A percentile compares a stretch with the other conserved stretches of the same genome.
These are phyloP conservation scores for Diarsia dahlii DNA, from an alignment of 2,888 invertebrate genomes.

Conservation along the genomic window DNA sequence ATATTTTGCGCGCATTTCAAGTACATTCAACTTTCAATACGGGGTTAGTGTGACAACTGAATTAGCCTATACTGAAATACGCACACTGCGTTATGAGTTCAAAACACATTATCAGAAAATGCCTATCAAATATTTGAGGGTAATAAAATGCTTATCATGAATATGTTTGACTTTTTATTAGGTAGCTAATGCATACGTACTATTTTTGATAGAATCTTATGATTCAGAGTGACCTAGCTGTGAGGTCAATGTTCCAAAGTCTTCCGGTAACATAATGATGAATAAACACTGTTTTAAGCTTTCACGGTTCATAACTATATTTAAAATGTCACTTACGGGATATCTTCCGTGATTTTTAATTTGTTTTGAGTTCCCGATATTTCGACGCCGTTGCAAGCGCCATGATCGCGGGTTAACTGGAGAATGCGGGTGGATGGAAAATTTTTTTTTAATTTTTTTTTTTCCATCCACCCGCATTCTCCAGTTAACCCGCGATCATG, in stretches of 20 bases:
- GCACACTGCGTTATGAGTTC: slow-evolving; percentile 6
- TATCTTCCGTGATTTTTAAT: no score
- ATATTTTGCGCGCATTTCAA: slow-evolving; percentile 44
- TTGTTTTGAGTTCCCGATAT: no score
- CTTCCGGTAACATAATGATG: slow-evolving; percentile 29
- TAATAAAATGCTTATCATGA: slow-evolving; percentile 49
- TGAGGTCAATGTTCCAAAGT: slow-evolving; percentile 25
- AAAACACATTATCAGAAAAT: slow-evolving; percentile 36
- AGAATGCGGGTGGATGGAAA: no score
- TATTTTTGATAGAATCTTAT: slow-evolving; percentile 6
- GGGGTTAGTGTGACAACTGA: slow-evolving; percentile 56
- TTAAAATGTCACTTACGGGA: no score
- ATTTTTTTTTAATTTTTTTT: no score
- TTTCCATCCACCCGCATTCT: no score
- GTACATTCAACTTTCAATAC: slow-evolving; percentile 56
- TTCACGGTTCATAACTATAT: no score
- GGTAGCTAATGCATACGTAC: slow-evolving; percentile 8
- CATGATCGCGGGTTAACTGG: no score
- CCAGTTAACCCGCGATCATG: no score
- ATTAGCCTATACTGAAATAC: slow-evolving; percentile 29
- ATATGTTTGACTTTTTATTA: slow-evolving; percentile 44
- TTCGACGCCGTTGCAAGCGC: no score
- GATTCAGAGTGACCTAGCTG: slow-evolving; percentile 16
- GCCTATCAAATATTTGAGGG: slow-evolving; percentile 45
- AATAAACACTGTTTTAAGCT: no score